Evolutionary conservation across 2,888 invertebrate species (phyloP), one percentile per base, ranked within the genome.

Genomic region (Drosophila niveifrons): DNA sequence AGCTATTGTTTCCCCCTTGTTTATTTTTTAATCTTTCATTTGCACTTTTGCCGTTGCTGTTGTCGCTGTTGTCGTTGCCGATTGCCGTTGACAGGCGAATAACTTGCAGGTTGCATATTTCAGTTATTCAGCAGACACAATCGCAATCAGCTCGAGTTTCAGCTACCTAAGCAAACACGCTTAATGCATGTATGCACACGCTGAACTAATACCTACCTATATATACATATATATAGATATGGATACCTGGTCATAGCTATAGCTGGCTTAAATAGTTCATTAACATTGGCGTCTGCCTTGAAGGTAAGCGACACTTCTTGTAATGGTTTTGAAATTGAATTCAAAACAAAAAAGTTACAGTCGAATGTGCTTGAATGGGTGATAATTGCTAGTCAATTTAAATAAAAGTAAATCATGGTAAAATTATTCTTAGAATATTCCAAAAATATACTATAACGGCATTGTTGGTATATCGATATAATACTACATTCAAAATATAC

Each of bases 1-100:
- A 52, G 53, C 66, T 48, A 61, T 72, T 66, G 63, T 66, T 47
- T 28, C 36, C 7, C 56, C 51, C 63, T 61, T 69, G 68, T 62
- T 82, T 71, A 71, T 82, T 86, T 82, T 88, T 82, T 59, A 74
- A 80, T 82, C 82, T 85, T 73, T 68, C 76, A 73, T 76, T 65
- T 85, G 85, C 79, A 84, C 82, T 83, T 75, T 68, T 72, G 68
- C 69, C 55, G 67, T 51, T 47, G 51, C 39, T 17, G 23, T 13
- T 43, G 44, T 46, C 48, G 56, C 41, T n/a, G 29, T 23, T 56
- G 51, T 28, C 23, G 51, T 34, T 50, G 70, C n/a, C n/a, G n/a
- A n/a, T 23, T 56, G 52, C 43, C 23, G 51, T 28, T 50, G 70
- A 62, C 70, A 63, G 56, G 43, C 62, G 31, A 17, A 50, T 28